phyloP scores from a whole-genome alignment of 1,140 invertebrate genomes.

The Daktulosphaira vitifoliae region DNA sequence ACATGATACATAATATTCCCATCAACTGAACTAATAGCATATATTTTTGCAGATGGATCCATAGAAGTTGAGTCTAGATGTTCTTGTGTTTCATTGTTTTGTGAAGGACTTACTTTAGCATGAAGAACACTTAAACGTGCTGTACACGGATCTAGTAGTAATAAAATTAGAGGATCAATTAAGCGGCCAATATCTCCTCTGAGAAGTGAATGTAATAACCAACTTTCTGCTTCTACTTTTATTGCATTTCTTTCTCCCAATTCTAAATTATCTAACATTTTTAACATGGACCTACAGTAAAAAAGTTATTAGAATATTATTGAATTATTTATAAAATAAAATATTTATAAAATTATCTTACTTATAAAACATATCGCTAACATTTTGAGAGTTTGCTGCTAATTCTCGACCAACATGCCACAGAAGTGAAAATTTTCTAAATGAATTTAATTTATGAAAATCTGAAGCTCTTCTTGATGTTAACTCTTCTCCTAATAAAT shows the following conservation, averaged over 20 bases:
- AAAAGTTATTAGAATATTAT: not conserved
- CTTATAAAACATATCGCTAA: constrained; percentile 41
- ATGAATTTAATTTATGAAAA: constrained; percentile 54
- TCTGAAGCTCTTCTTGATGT: constrained; percentile 39
- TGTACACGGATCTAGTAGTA: constrained; percentile 71
- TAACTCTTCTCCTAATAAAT: constrained; percentile 32
- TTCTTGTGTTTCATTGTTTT: constrained; percentile 44
- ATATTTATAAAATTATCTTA: too few species aligned
- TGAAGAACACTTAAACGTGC: constrained; percentile 78
- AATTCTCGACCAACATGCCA: constrained; percentile 72
- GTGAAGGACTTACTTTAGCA: constrained; percentile 53
- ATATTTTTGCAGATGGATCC: constrained; percentile 54
- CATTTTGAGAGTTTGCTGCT: constrained; percentile 38
- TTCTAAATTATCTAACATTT: constrained; percentile 68
- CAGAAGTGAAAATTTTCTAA: constrained; percentile 64
- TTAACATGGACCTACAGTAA: constrained; percentile 56
- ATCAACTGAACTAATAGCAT: constrained; percentile 76
- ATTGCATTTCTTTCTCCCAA: constrained; percentile 56
- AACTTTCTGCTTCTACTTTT: constrained; percentile 61
- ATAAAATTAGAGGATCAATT: constrained; percentile 67
- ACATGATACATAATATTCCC: constrained; percentile 81
- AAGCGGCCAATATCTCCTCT: constrained; percentile 68
- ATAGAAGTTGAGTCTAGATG: constrained; percentile 7
- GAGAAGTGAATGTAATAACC: constrained; percentile 63
- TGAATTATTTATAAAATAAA: too few species aligned